Percentiles rank a stretch among this genome's conserved stretches.
Conservation (phyloP, 2,797 vertebrate species). For the Ciconia nigra region DNA sequence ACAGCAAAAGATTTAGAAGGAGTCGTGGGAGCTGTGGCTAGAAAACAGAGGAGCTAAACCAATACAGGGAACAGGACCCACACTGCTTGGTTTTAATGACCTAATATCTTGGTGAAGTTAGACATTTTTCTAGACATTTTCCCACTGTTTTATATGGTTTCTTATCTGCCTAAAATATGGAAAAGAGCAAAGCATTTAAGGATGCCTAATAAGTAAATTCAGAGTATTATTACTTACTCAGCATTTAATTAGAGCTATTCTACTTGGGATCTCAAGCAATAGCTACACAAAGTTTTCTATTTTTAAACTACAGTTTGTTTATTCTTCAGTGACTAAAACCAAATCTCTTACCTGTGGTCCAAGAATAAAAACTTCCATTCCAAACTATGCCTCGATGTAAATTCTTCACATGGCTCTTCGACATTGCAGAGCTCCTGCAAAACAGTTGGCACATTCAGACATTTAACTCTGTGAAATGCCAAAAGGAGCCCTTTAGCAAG, state of each 20-base stretch:
- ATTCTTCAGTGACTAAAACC: background rate
- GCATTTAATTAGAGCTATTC: background rate
- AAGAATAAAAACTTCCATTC: conserved; percentile 86
- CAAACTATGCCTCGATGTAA: conserved; percentile 84
- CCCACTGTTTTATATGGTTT: background rate
- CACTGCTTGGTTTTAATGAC: background rate
- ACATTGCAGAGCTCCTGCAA: conserved; percentile 83
- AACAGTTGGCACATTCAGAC: conserved; percentile 11
- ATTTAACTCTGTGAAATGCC: background rate
- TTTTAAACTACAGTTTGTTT: background rate
- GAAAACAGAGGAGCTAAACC: background rate
- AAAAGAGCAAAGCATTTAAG: background rate
- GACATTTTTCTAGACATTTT: background rate
- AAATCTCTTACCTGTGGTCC: conserved; percentile 82
- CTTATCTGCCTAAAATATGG: background rate
- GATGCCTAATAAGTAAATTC: background rate
- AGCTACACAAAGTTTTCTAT: background rate
- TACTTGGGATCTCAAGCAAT: background rate
- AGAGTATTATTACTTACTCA: background rate
- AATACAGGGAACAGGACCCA: background rate
- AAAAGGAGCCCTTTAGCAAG: background rate
- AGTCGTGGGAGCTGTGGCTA: background rate
- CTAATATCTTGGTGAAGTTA: background rate
- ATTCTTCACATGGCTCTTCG: conserved; percentile 83
- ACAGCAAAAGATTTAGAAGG: background rate